Evolutionary conservation across 2,888 invertebrate species (phyloP), one percentile per base, ranked within the genome.

Genomic region (Gymnosoma rotundatum): DNA sequence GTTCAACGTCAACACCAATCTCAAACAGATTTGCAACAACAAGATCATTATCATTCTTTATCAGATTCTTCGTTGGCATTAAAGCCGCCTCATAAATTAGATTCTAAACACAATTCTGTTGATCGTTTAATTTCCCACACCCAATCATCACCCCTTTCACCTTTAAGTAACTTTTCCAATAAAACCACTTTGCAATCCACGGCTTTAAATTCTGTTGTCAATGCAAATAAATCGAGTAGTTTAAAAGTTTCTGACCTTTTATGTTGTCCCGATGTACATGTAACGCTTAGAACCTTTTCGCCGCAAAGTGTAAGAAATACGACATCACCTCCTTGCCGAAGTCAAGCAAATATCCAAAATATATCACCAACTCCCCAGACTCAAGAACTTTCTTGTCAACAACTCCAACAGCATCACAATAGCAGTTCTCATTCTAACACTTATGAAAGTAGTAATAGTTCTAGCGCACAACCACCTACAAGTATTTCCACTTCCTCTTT

Each of bases 391-490:
- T 2, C 45, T 20, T n/a, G 42, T 32, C 75, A 64, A 36, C 78
- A 73, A 64, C 83, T 61, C 45, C 78, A 86, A 69, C 69, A 64
- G 50, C 54, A 50, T 16, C 50, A 21, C 18, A 76, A 36, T 73
- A 58, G 42, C 48, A 66, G 21, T 76, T 54, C 81, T 70, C 61
- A 83, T 85, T 50, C 76, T 86, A 56, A n/a, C 72, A 48, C 45
- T 42, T 74, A n/a, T 63, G 56, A 52, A 38, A 36, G 56, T 75
- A 81, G 61, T 70, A 56, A 42, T 75, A 61, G 78, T 75, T 81
- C 61, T 63, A 61, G 76, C 64, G 82, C 79, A 54, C 83, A 74
- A 58, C 52, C 75, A 78, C 32, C 69, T 72, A 42, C 85, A 36
- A 38, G 63, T 76, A 64, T 75, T 63, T 60, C 73, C 63, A 58